Evolutionary conservation across 2,888 invertebrate genomes (phyloP).

Genomic region (Elmis aenea): DNA sequence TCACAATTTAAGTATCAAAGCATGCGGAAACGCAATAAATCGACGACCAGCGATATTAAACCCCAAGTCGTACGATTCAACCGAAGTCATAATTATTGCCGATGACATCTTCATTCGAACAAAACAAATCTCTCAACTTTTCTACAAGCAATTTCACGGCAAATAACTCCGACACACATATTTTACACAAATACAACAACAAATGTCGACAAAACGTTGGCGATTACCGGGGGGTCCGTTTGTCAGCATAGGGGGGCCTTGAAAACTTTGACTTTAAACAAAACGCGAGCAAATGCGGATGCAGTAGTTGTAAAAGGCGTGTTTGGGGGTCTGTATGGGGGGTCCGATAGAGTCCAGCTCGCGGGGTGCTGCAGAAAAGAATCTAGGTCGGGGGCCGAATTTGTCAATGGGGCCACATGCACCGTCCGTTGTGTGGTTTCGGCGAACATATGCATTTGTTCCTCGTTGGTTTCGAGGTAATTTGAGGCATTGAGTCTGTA

Average conservation of each 20-base stretch:
- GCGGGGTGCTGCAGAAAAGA: slow-evolving; percentile 16
- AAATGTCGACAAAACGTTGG: slow-evolving; percentile 17
- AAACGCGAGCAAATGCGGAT: slow-evolving; percentile 20
- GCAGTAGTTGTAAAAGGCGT: slow-evolving; percentile 21
- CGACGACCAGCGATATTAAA: no score
- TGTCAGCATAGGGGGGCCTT: slow-evolving; percentile 25
- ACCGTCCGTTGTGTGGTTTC: slow-evolving; percentile 17
- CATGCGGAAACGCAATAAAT: no score
- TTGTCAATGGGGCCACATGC: slow-evolving; percentile 16
- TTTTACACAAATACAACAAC: slow-evolving; percentile 25
- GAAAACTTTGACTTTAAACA: slow-evolving; percentile 25
- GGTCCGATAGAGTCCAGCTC: slow-evolving; percentile 18
- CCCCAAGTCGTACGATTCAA: background rate
- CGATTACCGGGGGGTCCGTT: slow-evolving; percentile 28
- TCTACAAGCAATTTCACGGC: slow-evolving; percentile 24
- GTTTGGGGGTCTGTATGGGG: slow-evolving; percentile 30
- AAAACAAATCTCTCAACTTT: slow-evolving; percentile 7
- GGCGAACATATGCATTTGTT: slow-evolving; percentile 17
- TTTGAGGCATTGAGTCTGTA: slow-evolving; percentile 10
- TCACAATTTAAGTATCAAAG: no score
- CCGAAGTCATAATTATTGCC: background rate
- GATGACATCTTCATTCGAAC: background rate
- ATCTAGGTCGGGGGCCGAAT: slow-evolving; percentile 14
- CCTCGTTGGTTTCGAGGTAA: slow-evolving; percentile 11
- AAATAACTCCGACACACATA: slow-evolving; percentile 25